Percentiles rank a stretch among this genome's conserved stretches.
phyloP scores from a whole-genome alignment of 2,113 vertebrate genomes.

The Agelaius tricolor region DNA sequence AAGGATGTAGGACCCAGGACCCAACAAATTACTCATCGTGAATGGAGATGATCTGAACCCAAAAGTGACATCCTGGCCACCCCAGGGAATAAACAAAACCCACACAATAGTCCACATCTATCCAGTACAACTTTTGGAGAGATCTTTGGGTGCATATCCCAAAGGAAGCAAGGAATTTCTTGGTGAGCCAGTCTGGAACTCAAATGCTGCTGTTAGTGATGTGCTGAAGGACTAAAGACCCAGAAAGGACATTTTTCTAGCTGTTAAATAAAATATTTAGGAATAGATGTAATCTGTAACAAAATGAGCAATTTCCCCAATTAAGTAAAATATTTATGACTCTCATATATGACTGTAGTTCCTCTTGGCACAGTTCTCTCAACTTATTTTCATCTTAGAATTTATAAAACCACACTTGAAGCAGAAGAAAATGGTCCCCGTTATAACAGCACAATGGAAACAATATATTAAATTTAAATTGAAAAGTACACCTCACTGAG shows the following conservation, averaged over 20 bases:
- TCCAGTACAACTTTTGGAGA: background rate
- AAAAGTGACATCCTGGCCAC: background rate
- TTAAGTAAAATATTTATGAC: constrained; percentile 22
- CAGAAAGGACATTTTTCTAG: background rate
- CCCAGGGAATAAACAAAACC: background rate
- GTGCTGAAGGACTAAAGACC: background rate
- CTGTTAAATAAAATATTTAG: constrained; percentile 6
- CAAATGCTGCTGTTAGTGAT: background rate
- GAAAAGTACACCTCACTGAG: background rate
- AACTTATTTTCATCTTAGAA: background rate
- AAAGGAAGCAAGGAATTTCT: background rate
- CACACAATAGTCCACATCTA: background rate
- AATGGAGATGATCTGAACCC: background rate
- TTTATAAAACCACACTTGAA: background rate
- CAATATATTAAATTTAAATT: background rate
- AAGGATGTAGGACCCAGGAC: background rate
- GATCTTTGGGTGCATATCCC: background rate
- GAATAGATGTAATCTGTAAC: background rate
- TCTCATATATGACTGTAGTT: background rate
- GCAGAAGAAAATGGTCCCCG: background rate
- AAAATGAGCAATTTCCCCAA: constrained; percentile 3
- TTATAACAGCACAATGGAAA: background rate
- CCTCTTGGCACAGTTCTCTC: background rate
- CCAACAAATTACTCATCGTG: background rate
- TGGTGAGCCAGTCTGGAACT: background rate